These are phyloP conservation scores for Tiaroga cobitis DNA, from an alignment of 2,797 vertebrate genomes.

Conservation along the genomic window DNA sequence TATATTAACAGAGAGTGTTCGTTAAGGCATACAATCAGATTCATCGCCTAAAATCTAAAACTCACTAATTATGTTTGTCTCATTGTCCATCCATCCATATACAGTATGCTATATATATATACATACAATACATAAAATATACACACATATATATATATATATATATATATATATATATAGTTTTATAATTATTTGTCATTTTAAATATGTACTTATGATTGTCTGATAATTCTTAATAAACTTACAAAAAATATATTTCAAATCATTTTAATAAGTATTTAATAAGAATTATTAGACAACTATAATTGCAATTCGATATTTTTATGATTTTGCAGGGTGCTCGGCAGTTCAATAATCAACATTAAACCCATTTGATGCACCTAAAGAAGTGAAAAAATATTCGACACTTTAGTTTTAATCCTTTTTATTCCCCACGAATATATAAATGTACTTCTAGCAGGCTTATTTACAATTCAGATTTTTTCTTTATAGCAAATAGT, in stretches of 20 bases:
- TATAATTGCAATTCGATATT: not conserved
- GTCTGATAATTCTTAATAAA: not conserved
- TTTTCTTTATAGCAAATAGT: conserved; percentile 47
- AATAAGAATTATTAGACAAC: not conserved
- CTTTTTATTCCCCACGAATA: not conserved
- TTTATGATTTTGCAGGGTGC: not conserved
- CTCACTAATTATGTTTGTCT: not conserved
- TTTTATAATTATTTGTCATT: no score
- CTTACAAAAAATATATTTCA: not conserved
- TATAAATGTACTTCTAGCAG: conserved; percentile 11
- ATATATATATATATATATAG: no score
- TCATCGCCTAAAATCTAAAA: not conserved
- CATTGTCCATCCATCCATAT: not conserved
- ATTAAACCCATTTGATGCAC: not conserved
- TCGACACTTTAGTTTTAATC: not conserved
- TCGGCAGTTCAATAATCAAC: not conserved
- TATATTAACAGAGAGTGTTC: conserved; percentile 24
- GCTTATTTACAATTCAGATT: conserved; percentile 47
- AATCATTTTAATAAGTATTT: not conserved
- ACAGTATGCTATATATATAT: not conserved
- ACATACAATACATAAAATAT: no score
- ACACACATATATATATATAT: not conserved
- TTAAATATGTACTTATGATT: not conserved
- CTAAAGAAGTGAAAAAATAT: not conserved
- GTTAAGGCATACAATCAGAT: conserved; percentile 15